Conservation (phyloP, 2,113 vertebrate genomes). For the Leptocoma aspasia region DNA sequence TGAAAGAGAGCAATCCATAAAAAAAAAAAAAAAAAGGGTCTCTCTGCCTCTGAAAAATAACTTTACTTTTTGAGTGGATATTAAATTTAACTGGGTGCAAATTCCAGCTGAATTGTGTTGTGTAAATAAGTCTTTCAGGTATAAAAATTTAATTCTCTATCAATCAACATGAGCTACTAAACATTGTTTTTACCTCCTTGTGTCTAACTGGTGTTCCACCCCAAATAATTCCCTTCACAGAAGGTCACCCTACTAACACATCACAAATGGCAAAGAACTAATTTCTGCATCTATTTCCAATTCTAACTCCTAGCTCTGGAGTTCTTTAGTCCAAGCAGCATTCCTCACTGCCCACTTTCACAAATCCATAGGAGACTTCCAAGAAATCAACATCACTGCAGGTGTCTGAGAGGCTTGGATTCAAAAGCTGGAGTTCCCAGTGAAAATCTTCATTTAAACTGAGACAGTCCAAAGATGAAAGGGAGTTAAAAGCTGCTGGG, state of each 20-base stretch:
- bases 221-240: not conserved
- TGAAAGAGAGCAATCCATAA: not conserved
- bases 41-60: not conserved
- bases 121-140: not conserved
- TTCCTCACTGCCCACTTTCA: not conserved
- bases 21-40: not conserved
- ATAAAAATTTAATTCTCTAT: not conserved
- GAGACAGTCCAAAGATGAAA: not conserved
- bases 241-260: not conserved
- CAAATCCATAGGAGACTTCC: not conserved
- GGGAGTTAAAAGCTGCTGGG: not conserved
- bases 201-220: not conserved
- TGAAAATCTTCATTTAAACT: not conserved
- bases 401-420: not conserved
- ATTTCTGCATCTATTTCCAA: not conserved
- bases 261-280: not conserved
- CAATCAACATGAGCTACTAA: not conserved
- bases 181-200: rapidly evolving
- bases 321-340: not conserved
- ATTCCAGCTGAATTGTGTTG: not conserved
- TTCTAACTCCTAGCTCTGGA: not conserved
- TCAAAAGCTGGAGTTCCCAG: not conserved
- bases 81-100: not conserved
- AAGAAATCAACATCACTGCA: not conserved
- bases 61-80: not conserved